Percentiles rank a stretch among this genome's conserved stretches.
Conservation (phyloP, 2,888 invertebrate species). For the Lasioglossum leucozonium region DNA sequence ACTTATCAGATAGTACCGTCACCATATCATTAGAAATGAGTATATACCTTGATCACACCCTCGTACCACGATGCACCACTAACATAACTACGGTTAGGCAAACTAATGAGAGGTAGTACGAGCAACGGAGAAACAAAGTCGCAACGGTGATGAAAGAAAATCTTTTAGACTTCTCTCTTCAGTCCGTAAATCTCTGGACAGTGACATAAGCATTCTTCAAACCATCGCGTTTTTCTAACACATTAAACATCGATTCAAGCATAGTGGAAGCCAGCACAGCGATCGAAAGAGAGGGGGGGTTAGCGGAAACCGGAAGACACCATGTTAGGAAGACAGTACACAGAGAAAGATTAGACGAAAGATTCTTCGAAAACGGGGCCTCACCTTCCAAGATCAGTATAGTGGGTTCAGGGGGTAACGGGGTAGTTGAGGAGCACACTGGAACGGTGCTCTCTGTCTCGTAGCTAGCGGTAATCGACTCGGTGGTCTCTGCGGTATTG, state of each 20-base stretch:
- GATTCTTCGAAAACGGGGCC: constrained; percentile 72
- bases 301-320: not conserved
- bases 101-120: constrained; percentile 2
- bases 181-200: not conserved
- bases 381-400: constrained; percentile 95
- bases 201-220: not conserved
- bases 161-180: not conserved
- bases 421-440: constrained; percentile 84
- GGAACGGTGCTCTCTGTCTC: constrained; percentile 72
- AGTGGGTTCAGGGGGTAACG: constrained; percentile 88
- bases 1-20: not conserved
- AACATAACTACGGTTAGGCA: constrained; percentile 19
- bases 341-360: constrained; percentile 10
- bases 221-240: not conserved
- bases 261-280: constrained; percentile 48
- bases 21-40: not conserved
- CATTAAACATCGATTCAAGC: constrained; percentile 26
- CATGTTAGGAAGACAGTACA: not conserved
- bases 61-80: constrained; percentile 26
- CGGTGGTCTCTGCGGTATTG: constrained; percentile 46
- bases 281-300: not conserved
- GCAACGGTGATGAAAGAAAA: not conserved
- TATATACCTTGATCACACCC: not conserved
- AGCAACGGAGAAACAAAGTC: not conserved
- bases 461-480: constrained; percentile 67